Conservation (phyloP, 1,140 invertebrate genomes). For the Riptortus pedestris region DNA sequence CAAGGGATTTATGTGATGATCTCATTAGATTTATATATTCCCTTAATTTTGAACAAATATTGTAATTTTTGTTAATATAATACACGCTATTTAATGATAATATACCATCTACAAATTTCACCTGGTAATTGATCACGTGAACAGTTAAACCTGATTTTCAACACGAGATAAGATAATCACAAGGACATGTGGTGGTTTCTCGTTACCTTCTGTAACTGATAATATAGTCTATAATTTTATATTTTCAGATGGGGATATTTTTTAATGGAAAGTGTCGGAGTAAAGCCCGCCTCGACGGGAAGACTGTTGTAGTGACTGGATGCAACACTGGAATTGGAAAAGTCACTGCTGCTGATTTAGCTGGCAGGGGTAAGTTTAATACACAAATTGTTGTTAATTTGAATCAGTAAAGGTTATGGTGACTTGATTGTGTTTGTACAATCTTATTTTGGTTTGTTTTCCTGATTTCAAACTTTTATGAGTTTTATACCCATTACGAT, state of each 20-base stretch:
- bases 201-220: too few relatives aligned
- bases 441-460: not conserved
- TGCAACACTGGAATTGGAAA: conserved; percentile 85
- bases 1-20: too few relatives aligned
- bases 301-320: conserved; percentile 74
- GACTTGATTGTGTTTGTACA: not conserved
- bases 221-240: not conserved
- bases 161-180: too few relatives aligned
- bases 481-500: not conserved
- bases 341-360: conserved; percentile 67
- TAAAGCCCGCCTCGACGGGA: conserved; percentile 52
- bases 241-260: conserved; percentile 32
- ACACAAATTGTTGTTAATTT: not conserved
- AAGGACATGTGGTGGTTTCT: too few relatives aligned
- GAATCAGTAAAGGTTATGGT: not conserved
- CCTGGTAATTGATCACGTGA: too few relatives aligned
- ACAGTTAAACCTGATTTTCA: too few relatives aligned
- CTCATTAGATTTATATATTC: too few relatives aligned
- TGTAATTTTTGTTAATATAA: too few relatives aligned
- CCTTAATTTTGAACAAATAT: too few relatives aligned
- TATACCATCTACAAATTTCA: too few relatives aligned
- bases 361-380: conserved; percentile 48
- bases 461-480: not conserved
- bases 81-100: too few relatives aligned
- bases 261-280: conserved; percentile 48